Base-by-base conservation (phyloP, 2,888 invertebrate genomes). In the Machimus atricapillus region DNA sequence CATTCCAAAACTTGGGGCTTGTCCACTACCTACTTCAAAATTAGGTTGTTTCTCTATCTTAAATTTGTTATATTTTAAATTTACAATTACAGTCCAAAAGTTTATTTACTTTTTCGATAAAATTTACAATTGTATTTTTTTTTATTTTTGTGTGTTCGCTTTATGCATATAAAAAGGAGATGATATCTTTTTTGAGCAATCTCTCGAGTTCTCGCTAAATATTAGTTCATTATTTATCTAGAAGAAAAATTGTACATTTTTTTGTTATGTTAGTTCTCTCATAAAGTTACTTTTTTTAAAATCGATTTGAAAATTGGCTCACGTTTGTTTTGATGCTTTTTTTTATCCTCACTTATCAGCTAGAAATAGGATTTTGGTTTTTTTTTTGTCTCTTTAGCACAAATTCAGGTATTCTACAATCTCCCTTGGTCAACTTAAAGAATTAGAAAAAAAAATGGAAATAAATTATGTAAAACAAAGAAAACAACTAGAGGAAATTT, bases 221-320 rank as follows among this genome's bases (percentile, higher is more conserved):
- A 66, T 66, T 66, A 79, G 14, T 46, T 79, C 43, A 40, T 46
- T 46, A 73, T 31, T 85, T 85, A 85, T 74, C 85, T 85, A 85
- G 85, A 85, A 74, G 85, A 74, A 85, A 66, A 74, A 74, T 85
- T 85, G 85, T 85, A 85, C 85, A 85, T 85, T 85, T 73, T 73
- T 27, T 66, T 66, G 19, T 23, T 23, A 66, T 66, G 66, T 66
- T 66, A 66, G 66, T 66, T 66, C 23, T 66, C 66, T 66, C 66
- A 12, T 66, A 31, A 79, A 34, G 14, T 81, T 81, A 56, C 81
- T 52, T 81, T 83, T 58, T 66, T 85, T 85, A 74, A 85, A 74
- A 74, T 85, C 74, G 73, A 23, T 85, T 85, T 85, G 43, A 85
- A 73, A 85, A 74, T 85, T 73, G 73, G 85, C 74, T 73, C 52